phyloP scores from a whole-genome alignment of 2,113 vertebrate species.

The Dipodomys ordii region DNA sequence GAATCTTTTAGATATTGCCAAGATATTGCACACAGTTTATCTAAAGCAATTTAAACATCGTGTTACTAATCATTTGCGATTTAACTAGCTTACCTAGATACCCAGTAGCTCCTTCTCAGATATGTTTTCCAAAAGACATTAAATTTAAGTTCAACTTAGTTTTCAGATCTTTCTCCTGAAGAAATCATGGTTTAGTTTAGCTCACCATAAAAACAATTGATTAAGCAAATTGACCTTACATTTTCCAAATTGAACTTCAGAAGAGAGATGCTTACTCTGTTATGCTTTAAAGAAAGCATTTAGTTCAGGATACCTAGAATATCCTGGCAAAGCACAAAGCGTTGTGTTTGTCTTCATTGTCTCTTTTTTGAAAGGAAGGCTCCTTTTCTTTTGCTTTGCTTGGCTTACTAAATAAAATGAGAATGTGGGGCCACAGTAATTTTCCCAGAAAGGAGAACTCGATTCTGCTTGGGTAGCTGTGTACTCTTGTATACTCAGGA shows the following conservation, averaged over 20 bases:
- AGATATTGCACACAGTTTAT: neutral
- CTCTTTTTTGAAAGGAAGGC: neutral
- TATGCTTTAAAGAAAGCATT: neutral
- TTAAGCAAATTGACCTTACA: neutral
- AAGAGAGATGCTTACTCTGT: neutral
- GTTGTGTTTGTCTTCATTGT: neutral
- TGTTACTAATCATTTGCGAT: neutral
- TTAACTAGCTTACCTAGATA: neutral
- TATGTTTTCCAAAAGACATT: neutral
- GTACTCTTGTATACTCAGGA: neutral
- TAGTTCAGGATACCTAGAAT: neutral
- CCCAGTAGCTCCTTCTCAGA: neutral
- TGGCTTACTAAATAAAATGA: neutral
- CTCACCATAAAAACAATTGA: neutral
- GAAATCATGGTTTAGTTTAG: neutral
- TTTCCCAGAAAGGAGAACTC: neutral
- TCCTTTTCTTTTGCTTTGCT: conserved; percentile 6
- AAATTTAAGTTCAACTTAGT: neutral
- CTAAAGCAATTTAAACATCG: neutral
- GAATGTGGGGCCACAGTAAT: neutral
- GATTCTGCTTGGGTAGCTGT: neutral
- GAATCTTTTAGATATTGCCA: neutral
- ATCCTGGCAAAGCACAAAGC: neutral
- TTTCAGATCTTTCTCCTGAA: neutral
- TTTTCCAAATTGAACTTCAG: conserved; percentile 30